Evolutionary conservation across 1,140 invertebrate genomes (phyloP).

Genomic region (Chionoecetes opilio): DNA sequence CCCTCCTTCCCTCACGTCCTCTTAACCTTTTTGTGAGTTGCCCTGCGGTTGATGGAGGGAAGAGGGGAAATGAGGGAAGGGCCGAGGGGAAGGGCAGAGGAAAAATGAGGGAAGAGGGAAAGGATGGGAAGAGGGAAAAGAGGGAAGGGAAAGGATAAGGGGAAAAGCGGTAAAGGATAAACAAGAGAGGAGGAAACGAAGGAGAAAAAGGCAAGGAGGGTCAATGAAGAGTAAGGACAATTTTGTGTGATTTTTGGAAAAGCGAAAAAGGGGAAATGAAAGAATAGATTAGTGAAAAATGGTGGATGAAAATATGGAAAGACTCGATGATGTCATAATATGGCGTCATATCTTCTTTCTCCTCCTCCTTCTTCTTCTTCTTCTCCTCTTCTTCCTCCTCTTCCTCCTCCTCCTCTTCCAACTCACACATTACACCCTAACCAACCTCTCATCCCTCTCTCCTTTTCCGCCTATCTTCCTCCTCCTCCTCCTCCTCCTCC

Average conservation of each 20-base stretch:
- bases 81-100: neutral
- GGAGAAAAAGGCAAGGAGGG: neutral
- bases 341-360: constrained; percentile 13
- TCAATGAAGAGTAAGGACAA: neutral
- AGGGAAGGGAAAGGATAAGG: no score
- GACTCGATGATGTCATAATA: constrained; percentile 5
- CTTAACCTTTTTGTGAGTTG: neutral
- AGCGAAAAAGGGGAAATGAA: no score
- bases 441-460: neutral
- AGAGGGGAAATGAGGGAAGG: neutral
- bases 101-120: neutral
- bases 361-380: neutral
- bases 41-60: constrained; percentile 16
- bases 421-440: neutral
- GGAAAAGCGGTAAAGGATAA: neutral
- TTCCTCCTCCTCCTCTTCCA: neutral
- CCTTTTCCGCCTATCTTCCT: no score
- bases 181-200: neutral
- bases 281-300: neutral
- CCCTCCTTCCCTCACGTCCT: neutral
- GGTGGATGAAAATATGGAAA: neutral
- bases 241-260: no score
- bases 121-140: no score
- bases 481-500: neutral
- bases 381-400: constrained; percentile 14